Base-by-base conservation (phyloP, 2,888 invertebrate species). In the Perithous albicinctus region DNA sequence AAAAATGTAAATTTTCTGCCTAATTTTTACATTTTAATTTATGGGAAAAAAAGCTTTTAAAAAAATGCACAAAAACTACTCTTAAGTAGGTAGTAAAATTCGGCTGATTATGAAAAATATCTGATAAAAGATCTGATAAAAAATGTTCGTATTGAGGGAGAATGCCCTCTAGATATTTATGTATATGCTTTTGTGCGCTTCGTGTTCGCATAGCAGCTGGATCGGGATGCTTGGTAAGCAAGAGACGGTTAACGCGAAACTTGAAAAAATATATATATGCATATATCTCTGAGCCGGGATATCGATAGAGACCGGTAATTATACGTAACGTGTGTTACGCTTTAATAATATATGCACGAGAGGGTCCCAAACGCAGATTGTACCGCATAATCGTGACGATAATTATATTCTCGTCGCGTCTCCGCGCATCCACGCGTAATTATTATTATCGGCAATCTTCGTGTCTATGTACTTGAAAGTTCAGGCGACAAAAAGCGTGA, bases 221-320 rank as follows among this genome's bases (percentile, higher is more conserved):
- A 10, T 15, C 12, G 43, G 48, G 48, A 67, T 48, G 48, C 66
- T n/a, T 64, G 54, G 29, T 35, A 76, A 64, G 51, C 35, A 20
- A 43, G 73, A 75, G 66, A 72, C 70, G 59, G 64, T 56, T 54
- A 61, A 80, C n/a, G 35, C 59, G 41, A 38, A 48, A 18, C 32
- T 59, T 20, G 54, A 41, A 29, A n/a, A 35, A 43, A 20, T n/a
- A n/a, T n/a, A n/a, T n/a, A n/a, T n/a, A n/a, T n/a, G n/a, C n/a
- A 75, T 67, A 56, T 48, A 43, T 76, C 23, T 46, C 8, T n/a
- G 38, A 23, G 23, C 59, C 35, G 70, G 38, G 32, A 56, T 32
- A 32, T 66, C 66, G 80, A 75, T 64, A 64, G 38, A 75, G 32
- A 76, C 70, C 70, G 75, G 61, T 76, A 80, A 80, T 80, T 80